Evolutionary conservation across 2,113 vertebrate genomes (phyloP).

Genomic region (Tonatia bakeri): DNA sequence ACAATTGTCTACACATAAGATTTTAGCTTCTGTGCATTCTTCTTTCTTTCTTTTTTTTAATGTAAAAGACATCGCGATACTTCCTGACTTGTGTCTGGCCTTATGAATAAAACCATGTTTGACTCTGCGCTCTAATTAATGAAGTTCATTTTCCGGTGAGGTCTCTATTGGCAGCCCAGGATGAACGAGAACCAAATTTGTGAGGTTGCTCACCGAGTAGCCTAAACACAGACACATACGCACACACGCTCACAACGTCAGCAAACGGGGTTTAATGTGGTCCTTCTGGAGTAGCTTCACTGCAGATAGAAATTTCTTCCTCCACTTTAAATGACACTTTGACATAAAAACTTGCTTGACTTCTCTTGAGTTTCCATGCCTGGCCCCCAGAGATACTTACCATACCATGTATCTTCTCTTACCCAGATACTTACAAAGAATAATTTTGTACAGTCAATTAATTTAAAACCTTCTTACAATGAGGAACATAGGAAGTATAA

Average conservation of each 20-base stretch:
- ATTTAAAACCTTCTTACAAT: neutral
- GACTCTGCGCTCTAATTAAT: conserved; percentile 49
- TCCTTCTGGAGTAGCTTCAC: neutral
- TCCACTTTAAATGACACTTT: neutral
- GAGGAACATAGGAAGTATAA: too few relatives aligned
- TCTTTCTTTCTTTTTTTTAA: neutral
- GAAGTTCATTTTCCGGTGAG: conserved; percentile 50
- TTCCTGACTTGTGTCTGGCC: conserved; percentile 45
- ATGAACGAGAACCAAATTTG: conserved; percentile 35
- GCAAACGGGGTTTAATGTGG: neutral
- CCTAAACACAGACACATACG: neutral
- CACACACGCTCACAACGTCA: neutral
- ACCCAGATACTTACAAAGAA: neutral
- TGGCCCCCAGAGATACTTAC: neutral
- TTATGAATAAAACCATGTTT: conserved; percentile 43
- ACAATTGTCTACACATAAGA: neutral
- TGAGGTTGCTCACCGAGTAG: neutral
- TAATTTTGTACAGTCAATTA: neutral
- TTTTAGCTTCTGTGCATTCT: neutral
- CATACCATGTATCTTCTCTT: neutral
- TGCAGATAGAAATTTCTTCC: neutral
- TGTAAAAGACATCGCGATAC: neutral
- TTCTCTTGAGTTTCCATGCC: neutral
- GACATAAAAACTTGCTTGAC: neutral
- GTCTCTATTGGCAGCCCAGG: conserved; percentile 35